Evolutionary conservation across 1,140 invertebrate species (phyloP).

Genomic region (Aphidius gifuensis): DNA sequence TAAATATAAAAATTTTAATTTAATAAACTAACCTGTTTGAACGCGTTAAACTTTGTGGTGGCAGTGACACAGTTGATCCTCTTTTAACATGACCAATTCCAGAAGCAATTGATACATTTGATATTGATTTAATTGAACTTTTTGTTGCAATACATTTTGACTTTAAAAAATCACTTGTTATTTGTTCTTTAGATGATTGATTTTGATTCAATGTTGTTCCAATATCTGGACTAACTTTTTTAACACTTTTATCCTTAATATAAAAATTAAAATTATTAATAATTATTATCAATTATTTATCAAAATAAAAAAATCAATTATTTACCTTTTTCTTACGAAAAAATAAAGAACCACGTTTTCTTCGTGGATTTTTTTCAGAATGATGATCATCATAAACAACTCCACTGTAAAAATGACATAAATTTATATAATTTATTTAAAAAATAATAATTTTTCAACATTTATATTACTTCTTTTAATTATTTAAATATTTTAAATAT

Average conservation of each 20-base stretch:
- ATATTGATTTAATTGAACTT: constrained; percentile 45
- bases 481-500: too few relatives aligned
- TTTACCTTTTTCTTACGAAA: constrained; percentile 83
- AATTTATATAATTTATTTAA: neutral
- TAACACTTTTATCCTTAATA: constrained; percentile 49
- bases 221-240: constrained; percentile 65
- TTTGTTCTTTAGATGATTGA: constrained; percentile 77
- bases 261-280: constrained; percentile 13
- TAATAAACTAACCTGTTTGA: constrained; percentile 45
- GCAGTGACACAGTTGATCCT: constrained; percentile 47
- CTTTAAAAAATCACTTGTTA: constrained; percentile 70
- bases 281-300: constrained; percentile 13
- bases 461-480: neutral
- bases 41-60: constrained; percentile 39
- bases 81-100: constrained; percentile 43
- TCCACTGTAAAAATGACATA: constrained; percentile 36
- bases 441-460: neutral
- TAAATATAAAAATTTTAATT: constrained; percentile 13
- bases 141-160: constrained; percentile 45
- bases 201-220: constrained; percentile 80
- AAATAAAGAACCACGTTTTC: constrained; percentile 84
- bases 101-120: constrained; percentile 42
- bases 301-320: constrained; percentile 19
- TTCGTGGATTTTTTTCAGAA: constrained; percentile 68
- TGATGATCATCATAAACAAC: constrained; percentile 69